Conservation (phyloP, 2,888 invertebrate genomes). For the Brassicogethes aeneus region DNA sequence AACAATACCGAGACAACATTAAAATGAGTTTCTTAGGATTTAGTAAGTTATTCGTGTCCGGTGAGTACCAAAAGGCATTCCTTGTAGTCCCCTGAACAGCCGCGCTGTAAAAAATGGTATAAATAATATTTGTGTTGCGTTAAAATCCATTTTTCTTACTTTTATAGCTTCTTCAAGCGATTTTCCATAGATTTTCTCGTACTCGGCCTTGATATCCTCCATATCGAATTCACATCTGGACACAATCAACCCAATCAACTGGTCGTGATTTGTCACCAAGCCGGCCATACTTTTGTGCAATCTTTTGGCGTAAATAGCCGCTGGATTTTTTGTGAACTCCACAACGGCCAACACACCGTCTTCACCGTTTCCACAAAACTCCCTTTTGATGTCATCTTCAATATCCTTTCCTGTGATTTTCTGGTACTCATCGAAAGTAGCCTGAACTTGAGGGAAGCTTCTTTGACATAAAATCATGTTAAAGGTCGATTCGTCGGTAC, state of each 20-base stretch:
- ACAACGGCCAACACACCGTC: constrained; percentile 75
- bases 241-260: constrained; percentile 76
- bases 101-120: constrained; percentile 53
- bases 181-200: constrained; percentile 64
- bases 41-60: too few relatives aligned
- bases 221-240: constrained; percentile 80
- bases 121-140: neutral
- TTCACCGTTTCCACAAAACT: constrained; percentile 77
- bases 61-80: constrained; percentile 69
- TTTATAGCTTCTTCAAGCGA: constrained; percentile 70
- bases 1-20: too few relatives aligned
- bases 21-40: too few relatives aligned
- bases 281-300: constrained; percentile 86
- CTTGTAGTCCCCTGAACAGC: constrained; percentile 81
- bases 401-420: constrained; percentile 68
- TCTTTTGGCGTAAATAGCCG: constrained; percentile 77
- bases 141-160: too few relatives aligned
- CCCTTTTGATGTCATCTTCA: constrained; percentile 69
- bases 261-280: constrained; percentile 77
- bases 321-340: constrained; percentile 68
- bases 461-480: constrained; percentile 76
- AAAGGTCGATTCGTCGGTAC: constrained; percentile 82
- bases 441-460: constrained; percentile 56
- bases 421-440: constrained; percentile 47
- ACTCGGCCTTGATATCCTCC: constrained; percentile 74